Evolutionary conservation across 1,140 invertebrate species (phyloP).

Genomic region (Diorhabda sublineata): DNA sequence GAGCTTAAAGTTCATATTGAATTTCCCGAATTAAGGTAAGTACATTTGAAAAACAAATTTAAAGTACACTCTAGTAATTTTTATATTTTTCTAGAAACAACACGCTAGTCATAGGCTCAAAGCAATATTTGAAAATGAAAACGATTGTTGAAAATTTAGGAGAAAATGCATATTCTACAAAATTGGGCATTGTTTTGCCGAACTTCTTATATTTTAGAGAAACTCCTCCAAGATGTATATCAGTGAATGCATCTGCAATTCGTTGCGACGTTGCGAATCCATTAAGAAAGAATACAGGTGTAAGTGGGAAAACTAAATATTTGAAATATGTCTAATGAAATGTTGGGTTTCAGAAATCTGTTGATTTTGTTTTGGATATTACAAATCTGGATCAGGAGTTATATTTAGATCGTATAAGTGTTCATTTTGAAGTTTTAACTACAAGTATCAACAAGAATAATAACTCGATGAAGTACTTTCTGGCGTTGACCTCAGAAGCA

Average conservation of each 20-base stretch:
- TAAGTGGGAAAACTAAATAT: conserved; percentile 6
- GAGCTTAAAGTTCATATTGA: background rate
- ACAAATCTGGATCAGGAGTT: conserved; percentile 4
- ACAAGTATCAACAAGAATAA: conserved; percentile 8
- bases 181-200: conserved; percentile 5
- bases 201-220: conserved; percentile 8
- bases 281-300: background rate
- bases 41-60: background rate
- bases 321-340: background rate
- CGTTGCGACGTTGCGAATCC: conserved; percentile 5
- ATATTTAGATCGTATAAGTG: background rate
- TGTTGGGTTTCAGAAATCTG: background rate
- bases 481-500: background rate
- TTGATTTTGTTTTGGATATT: background rate
- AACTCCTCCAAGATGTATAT: conserved; percentile 1
- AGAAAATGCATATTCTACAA: conserved; percentile 16
- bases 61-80: background rate
- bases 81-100: background rate
- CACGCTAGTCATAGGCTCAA: conserved; percentile 1
- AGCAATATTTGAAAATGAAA: conserved; percentile 2
- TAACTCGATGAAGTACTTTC: background rate
- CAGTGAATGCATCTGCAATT: conserved; percentile 4
- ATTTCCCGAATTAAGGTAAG: conserved; percentile 6
- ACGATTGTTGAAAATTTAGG: background rate
- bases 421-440: background rate